Conservation (phyloP, 2,888 invertebrate genomes). For the Amblyjoppa fuscipennis region DNA sequence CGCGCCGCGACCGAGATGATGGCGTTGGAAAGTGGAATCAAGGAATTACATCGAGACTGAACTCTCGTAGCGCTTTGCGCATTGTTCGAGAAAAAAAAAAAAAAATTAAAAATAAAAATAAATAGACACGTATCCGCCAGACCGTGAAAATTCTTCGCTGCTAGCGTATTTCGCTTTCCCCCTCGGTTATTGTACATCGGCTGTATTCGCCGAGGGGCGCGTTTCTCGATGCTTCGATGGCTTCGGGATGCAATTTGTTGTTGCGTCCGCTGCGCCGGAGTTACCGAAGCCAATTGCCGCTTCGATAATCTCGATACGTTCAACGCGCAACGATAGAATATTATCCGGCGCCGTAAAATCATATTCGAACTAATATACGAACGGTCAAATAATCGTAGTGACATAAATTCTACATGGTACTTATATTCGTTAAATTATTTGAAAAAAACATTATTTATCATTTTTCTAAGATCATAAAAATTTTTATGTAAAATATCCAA, state of each 20-base stretch:
- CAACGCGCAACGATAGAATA: not conserved
- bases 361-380: not conserved
- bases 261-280: constrained; percentile 1
- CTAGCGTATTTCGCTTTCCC: constrained; percentile 58
- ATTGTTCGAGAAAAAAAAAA: constrained; percentile 15
- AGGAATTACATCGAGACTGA: constrained; percentile 43
- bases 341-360: not conserved
- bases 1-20: not conserved
- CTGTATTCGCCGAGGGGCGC: not conserved
- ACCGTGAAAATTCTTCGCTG: constrained; percentile 59
- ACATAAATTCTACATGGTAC: too few relatives aligned
- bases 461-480: too few relatives aligned
- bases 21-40: constrained; percentile 52
- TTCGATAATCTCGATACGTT: constrained; percentile 24
- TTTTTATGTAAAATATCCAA: too few relatives aligned
- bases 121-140: constrained; percentile 44
- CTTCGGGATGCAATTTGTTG: constrained; percentile 19
- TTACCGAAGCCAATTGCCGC: constrained; percentile 39
- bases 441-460: too few relatives aligned
- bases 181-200: constrained; percentile 41
- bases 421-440: too few relatives aligned
- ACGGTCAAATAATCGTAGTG: not conserved
- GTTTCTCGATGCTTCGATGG: constrained; percentile 50
- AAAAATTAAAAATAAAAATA: constrained; percentile 1
- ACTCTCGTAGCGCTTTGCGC: constrained; percentile 26